Conservation (phyloP, 2,888 invertebrate genomes). For the Lamellibrachia satsuma region DNA sequence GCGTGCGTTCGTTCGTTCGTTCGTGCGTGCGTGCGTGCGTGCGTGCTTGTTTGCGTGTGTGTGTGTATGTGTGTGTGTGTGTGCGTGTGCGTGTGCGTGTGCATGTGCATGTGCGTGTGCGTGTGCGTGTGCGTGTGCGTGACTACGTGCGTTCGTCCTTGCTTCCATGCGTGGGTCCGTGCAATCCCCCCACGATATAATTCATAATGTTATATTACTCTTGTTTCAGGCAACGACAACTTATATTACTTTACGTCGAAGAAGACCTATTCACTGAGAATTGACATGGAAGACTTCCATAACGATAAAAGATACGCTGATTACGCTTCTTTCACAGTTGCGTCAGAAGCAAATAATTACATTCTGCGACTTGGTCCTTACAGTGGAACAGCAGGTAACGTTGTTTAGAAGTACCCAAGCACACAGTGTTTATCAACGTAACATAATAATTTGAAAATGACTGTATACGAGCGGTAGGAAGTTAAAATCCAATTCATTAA, state of each 20-base stretch:
- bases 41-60: too few relatives aligned
- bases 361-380: not conserved
- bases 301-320: not conserved
- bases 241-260: not conserved
- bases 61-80: too few relatives aligned
- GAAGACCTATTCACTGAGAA: not conserved
- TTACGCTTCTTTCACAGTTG: not conserved
- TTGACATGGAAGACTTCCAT: not conserved
- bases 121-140: too few relatives aligned
- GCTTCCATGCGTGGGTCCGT: rapidly evolving
- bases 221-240: not conserved
- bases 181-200: rapidly evolving
- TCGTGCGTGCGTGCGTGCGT: too few relatives aligned
- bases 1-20: too few relatives aligned
- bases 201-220: not conserved
- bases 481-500: too few relatives aligned
- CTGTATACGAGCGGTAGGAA: too few relatives aligned
- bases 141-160: too few relatives aligned
- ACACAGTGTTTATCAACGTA: not conserved
- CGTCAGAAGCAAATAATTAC: not conserved
- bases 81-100: too few relatives aligned
- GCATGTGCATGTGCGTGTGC: too few relatives aligned
- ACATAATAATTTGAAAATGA: too few relatives aligned
- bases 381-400: not conserved
- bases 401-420: not conserved